These are phyloP conservation scores for Conger conger DNA, from an alignment of 2,113 vertebrate species.

Conservation along the genomic window DNA sequence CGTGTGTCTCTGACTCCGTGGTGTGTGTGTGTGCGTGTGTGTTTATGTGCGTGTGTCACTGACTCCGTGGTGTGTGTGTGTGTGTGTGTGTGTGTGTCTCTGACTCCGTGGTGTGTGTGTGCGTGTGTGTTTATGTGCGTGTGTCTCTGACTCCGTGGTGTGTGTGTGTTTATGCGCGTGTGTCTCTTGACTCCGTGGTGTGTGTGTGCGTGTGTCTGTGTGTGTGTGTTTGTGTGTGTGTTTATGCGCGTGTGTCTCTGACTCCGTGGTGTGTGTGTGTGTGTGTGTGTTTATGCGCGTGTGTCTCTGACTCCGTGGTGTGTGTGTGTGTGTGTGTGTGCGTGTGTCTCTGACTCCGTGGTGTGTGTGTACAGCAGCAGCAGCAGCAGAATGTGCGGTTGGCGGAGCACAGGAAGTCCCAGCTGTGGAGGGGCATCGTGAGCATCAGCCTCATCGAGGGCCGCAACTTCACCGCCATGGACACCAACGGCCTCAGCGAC, in stretches of 20 bases:
- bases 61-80: too few species aligned
- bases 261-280: conserved; percentile 29
- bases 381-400: conserved; percentile 83
- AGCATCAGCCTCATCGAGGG: conserved; percentile 89
- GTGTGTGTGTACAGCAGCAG: conserved; percentile 55
- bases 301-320: background rate
- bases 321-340: background rate
- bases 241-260: background rate
- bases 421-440: conserved; percentile 88
- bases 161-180: too few species aligned
- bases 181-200: too few species aligned
- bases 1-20: too few species aligned
- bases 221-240: background rate
- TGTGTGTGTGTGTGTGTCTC: too few species aligned
- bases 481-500: conserved; percentile 87
- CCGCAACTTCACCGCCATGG: conserved; percentile 82
- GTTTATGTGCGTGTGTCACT: too few species aligned
- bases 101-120: too few species aligned
- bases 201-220: background rate
- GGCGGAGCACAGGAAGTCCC: conserved; percentile 81
- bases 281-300: conserved; percentile 5
- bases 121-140: too few species aligned
- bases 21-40: too few species aligned
- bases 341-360: background rate
- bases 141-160: too few species aligned